These are phyloP conservation scores for Crypturellus undulatus DNA, from an alignment of 2,113 vertebrate species.

Conservation along the genomic window DNA sequence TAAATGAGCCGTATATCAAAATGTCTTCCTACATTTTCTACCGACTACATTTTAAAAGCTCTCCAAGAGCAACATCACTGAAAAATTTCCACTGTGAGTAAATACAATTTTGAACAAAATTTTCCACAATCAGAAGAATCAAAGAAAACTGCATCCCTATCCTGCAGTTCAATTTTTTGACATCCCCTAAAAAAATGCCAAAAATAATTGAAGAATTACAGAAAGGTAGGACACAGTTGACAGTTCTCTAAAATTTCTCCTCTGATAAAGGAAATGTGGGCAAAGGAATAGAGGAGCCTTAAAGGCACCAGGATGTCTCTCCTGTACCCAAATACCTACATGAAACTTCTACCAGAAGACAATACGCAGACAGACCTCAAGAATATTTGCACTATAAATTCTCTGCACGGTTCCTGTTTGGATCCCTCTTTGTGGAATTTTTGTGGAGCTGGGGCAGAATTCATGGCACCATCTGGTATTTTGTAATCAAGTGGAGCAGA, in stretches of 20 bases:
- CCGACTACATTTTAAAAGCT: neutral
- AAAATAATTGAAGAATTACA: neutral
- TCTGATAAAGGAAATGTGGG: neutral
- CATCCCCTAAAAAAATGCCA: neutral
- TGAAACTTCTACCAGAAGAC: neutral
- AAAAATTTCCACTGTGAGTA: neutral
- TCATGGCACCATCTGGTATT: neutral
- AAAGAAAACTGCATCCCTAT: neutral
- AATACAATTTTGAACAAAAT: neutral
- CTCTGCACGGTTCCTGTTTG: neutral
- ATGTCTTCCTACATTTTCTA: neutral
- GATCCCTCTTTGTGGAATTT: neutral
- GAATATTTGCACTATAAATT: neutral
- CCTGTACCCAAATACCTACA: neutral
- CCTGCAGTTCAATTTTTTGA: neutral
- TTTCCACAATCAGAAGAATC: neutral
- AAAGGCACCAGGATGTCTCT: neutral
- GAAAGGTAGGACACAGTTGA: neutral
- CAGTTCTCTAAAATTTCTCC: neutral
- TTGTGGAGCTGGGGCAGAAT: neutral
- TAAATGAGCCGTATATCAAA: neutral
- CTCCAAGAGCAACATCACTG: neutral
- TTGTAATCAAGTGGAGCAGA: neutral
- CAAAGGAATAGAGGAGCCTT: no score
- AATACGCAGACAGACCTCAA: neutral